Conservation (phyloP, 2,888 invertebrate genomes). For the Bombylius major region DNA sequence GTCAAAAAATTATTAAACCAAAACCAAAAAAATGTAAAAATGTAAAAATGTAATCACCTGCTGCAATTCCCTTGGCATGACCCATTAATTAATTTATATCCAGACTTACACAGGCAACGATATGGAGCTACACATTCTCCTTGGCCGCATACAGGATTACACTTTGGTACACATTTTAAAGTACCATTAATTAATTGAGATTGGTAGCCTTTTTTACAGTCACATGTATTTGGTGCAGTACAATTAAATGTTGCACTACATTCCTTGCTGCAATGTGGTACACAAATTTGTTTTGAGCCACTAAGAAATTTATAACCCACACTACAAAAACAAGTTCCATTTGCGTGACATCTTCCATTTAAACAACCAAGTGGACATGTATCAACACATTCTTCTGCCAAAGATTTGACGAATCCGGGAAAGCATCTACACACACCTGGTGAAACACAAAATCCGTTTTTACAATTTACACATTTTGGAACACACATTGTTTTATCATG, state of each 20-base stretch:
- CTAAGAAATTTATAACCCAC: conserved; percentile 44
- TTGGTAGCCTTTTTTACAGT: conserved; percentile 31
- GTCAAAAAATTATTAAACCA: too few relatives aligned
- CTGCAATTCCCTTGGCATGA: conserved; percentile 4
- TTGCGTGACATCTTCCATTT: conserved; percentile 47
- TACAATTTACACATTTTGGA: conserved; percentile 28
- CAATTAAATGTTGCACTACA: conserved; percentile 31
- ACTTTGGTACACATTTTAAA: conserved; percentile 23
- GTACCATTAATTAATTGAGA: conserved; percentile 21
- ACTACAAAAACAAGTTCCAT: conserved; percentile 52
- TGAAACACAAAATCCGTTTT: conserved; percentile 33
- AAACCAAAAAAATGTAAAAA: too few relatives aligned
- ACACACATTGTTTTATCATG: conserved; percentile 37
- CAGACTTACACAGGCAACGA: conserved; percentile 23
- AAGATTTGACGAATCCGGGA: conserved; percentile 28
- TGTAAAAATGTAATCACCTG: neutral
- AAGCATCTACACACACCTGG: conserved; percentile 35
- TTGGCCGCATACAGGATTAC: conserved; percentile 29
- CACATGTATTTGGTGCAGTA: conserved; percentile 28
- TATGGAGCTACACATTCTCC: conserved; percentile 34
- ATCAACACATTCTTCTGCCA: conserved; percentile 31
- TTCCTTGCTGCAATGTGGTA: conserved; percentile 40
- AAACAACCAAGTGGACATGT: conserved; percentile 40
- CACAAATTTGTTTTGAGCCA: conserved; percentile 40
- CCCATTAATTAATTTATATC: conserved; percentile 6